Evolutionary conservation across 2,888 invertebrate species (phyloP).

Genomic region (Cantharis rufa): DNA sequence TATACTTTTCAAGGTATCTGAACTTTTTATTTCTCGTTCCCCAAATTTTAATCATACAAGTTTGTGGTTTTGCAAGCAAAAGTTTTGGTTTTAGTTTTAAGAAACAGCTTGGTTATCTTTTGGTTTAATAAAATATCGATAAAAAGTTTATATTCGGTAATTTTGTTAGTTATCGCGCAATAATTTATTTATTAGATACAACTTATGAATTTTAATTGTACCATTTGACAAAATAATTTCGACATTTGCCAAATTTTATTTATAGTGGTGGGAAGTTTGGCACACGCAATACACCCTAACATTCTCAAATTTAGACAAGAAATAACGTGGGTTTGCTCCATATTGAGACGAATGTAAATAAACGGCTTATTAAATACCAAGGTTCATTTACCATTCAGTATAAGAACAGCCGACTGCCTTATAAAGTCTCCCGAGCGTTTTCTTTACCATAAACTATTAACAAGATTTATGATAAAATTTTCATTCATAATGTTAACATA

Average conservation of each 20-base stretch:
- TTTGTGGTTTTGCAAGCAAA: background rate
- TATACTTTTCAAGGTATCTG: background rate
- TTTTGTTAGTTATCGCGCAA: background rate
- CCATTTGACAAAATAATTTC: background rate
- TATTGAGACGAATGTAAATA: constrained; percentile 12
- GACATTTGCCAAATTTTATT: background rate
- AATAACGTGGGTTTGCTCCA: constrained; percentile 9
- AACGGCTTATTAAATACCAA: constrained; percentile 16
- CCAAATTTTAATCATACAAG: no score
- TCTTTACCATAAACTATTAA: constrained; percentile 12
- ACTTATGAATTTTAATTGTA: background rate
- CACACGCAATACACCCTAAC: constrained; percentile 12
- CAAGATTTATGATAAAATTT: constrained; percentile 9
- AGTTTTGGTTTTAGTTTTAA: background rate
- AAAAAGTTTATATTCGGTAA: background rate
- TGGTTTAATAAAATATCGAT: background rate
- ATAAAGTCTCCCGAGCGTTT: constrained; percentile 6
- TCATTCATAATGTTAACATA: background rate
- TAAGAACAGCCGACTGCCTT: constrained; percentile 16
- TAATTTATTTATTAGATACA: background rate
- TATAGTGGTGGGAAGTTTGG: background rate
- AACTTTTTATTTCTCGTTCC: background rate
- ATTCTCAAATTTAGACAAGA: constrained; percentile 13
- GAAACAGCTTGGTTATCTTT: background rate
- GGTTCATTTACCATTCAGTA: constrained; percentile 14